A percentile compares a stretch with the other conserved stretches of the same genome.
Conservation (phyloP, 1,140 invertebrate species). For the Brachionus asplanchnoidis region DNA sequence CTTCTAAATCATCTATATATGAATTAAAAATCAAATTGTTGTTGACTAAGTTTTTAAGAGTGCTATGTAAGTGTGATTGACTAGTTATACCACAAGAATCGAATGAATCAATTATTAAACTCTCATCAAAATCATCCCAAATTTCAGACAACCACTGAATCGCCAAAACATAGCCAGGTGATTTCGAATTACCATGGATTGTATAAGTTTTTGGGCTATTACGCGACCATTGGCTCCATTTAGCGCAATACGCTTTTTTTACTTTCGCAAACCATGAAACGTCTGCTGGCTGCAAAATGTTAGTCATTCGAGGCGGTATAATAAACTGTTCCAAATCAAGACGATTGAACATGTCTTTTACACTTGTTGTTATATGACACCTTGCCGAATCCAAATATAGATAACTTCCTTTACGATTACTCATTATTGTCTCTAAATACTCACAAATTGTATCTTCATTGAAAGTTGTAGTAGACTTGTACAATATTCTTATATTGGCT, state of each 20-base stretch:
- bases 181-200: not conserved
- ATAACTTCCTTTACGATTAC: conserved; percentile 17
- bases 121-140: not conserved
- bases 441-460: not conserved
- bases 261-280: not conserved
- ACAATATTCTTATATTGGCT: not conserved
- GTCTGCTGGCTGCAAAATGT: not conserved
- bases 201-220: not conserved
- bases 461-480: not conserved
- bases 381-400: conserved; percentile 7
- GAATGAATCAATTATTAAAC: not conserved
- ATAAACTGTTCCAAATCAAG: not conserved
- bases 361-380: not conserved
- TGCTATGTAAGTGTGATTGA: not conserved
- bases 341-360: conserved; percentile 2
- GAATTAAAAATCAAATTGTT: not conserved
- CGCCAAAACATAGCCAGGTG: conserved; percentile 7
- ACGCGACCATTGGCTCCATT: not conserved
- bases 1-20: conserved; percentile 6
- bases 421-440: conserved; percentile 14
- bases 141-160: conserved; percentile 16
- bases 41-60: not conserved
- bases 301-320: not conserved
- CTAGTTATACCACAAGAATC: not conserved
- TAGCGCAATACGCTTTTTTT: not conserved